Evolutionary conservation across 1,140 invertebrate species (phyloP).

Genomic region (Elymnias hypermnestra): DNA sequence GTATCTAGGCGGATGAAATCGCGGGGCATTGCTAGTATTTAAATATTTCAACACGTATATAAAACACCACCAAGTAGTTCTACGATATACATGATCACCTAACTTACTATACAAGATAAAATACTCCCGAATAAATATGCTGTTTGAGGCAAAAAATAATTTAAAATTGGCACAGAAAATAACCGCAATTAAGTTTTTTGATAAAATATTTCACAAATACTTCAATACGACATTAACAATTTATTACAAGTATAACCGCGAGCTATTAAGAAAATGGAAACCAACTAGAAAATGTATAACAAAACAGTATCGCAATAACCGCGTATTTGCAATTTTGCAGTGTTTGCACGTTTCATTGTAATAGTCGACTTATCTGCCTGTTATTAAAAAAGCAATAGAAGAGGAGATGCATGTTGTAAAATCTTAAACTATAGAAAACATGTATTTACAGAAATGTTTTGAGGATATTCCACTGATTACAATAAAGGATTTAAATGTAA

Average conservation of each 20-base stretch:
- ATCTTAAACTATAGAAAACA: neutral
- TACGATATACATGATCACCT: no score
- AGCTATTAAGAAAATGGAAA: neutral
- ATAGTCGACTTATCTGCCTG: neutral
- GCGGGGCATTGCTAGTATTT: no score
- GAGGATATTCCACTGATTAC: neutral
- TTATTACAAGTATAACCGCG: neutral
- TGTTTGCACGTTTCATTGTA: neutral
- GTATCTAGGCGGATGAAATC: no score
- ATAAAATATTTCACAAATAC: no score
- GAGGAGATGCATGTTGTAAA: neutral
- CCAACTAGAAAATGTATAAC: neutral
- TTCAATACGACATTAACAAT: slow-evolving; percentile 1
- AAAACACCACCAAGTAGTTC: no score
- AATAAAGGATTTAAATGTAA: no score
- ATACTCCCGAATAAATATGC: no score
- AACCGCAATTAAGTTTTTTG: no score
- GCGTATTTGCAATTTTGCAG: slow-evolving; percentile 1
- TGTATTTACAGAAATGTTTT: neutral
- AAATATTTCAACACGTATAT: no score
- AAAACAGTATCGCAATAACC: slow-evolving; percentile 1
- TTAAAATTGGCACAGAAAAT: no score
- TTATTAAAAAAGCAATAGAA: slow-evolving; percentile 1
- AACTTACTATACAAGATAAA: no score
- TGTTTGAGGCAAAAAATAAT: no score